Conservation (phyloP, 2,113 vertebrate genomes). For the Manacus vitellinus region DNA sequence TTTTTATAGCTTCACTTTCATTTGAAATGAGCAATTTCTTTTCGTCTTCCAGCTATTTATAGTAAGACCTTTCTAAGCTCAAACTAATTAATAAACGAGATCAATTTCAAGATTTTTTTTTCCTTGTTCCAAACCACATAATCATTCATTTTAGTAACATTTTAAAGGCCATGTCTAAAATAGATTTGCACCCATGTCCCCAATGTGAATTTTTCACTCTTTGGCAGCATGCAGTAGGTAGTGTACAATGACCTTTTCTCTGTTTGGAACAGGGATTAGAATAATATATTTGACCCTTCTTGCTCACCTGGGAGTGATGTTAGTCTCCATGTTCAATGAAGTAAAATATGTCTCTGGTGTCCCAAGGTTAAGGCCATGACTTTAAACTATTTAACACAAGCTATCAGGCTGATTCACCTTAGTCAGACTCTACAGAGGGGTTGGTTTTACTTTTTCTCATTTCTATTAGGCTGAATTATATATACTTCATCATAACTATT, state of each 20-base stretch:
- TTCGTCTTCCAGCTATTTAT: slow-evolving; percentile 74
- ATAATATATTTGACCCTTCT: slow-evolving; percentile 85
- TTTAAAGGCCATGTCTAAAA: slow-evolving; percentile 82
- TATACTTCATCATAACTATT: slow-evolving; percentile 71
- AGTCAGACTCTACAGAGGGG: neutral
- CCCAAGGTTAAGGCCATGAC: slow-evolving; percentile 80
- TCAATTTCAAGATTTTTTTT: slow-evolving; percentile 78
- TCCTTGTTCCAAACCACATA: slow-evolving; percentile 77
- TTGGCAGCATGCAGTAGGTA: slow-evolving; percentile 72
- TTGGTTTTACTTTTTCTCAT: neutral
- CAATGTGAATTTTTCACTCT: slow-evolving; percentile 79
- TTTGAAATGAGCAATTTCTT: slow-evolving; percentile 73
- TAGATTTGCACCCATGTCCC: slow-evolving; percentile 81
- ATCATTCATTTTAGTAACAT: slow-evolving; percentile 81
- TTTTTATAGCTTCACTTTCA: slow-evolving; percentile 46
- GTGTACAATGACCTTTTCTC: slow-evolving; percentile 83
- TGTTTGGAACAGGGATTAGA: slow-evolving; percentile 86
- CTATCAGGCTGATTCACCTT: slow-evolving; percentile 72
- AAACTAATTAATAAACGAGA: slow-evolving; percentile 83
- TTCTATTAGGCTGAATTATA: slow-evolving; percentile 59
- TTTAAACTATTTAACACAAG: slow-evolving; percentile 80
- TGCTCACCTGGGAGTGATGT: slow-evolving; percentile 79
- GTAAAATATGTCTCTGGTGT: slow-evolving; percentile 80
- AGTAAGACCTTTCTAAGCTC: slow-evolving; percentile 80
- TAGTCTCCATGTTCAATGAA: slow-evolving; percentile 80